Conservation (phyloP, 2,797 vertebrate genomes). For the Botia almorhae region DNA sequence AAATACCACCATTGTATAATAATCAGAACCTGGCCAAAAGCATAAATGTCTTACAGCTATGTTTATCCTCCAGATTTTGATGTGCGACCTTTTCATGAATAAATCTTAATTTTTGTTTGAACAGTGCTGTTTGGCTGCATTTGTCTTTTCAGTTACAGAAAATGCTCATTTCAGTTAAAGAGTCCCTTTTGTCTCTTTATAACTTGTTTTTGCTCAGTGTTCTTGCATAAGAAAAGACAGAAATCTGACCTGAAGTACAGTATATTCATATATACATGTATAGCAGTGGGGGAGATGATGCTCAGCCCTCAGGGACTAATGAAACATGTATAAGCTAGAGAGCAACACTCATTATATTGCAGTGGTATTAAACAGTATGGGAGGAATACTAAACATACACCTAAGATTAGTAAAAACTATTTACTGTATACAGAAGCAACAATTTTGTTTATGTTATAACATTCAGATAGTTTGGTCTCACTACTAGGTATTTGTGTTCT, state of each 20-base stretch:
- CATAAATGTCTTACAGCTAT: background rate
- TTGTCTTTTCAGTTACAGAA: background rate
- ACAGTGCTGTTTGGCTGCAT: background rate
- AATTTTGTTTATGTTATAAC: too few relatives aligned
- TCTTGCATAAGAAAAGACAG: background rate
- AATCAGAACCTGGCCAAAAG: constrained; percentile 10
- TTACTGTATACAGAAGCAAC: background rate
- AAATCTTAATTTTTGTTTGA: constrained; percentile 20
- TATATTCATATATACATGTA: background rate
- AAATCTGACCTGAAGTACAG: background rate
- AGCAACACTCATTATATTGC: constrained; percentile 12
- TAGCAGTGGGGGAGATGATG: background rate
- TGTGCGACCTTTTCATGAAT: constrained; percentile 24
- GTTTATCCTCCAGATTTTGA: background rate
- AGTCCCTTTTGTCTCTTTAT: background rate
- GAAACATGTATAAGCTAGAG: constrained; percentile 19
- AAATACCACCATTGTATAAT: background rate
- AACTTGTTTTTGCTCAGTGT: background rate
- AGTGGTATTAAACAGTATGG: background rate
- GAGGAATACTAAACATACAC: background rate
- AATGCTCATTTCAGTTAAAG: background rate
- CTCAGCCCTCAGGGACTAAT: constrained; percentile 13
- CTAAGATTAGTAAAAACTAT: background rate
- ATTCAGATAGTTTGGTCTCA: too few relatives aligned
- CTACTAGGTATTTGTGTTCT: too few relatives aligned